Base-by-base conservation (phyloP, 2,888 invertebrate species). In the Furcula furcula region DNA sequence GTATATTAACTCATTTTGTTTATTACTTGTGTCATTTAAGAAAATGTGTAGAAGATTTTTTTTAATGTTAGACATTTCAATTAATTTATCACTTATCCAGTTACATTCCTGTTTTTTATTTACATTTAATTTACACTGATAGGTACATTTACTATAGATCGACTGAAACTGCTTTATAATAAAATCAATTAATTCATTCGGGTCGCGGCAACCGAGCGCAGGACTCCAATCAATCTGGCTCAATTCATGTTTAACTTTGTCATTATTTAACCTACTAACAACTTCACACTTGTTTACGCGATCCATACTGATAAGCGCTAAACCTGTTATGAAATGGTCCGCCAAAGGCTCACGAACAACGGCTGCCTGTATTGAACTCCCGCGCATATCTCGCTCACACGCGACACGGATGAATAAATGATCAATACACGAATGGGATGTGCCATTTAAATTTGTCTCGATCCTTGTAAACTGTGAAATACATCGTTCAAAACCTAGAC, bases 391-490 rank as follows among this genome's bases (percentile, higher is more conserved):
- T 9, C n/a, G 9, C 18, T 16, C 16, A 6, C 16, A 16, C 16
- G 16, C 16, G 16, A 4, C 16, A 16, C 16, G 16, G 6, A 28
- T 10, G 11, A 28, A 28, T 28, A 28, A 9, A n/a, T 28, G 28
- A 9, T 28, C 28, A 4, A 28, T 28, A 9, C 28, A 28, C 5
- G 16, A 10, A 3, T 18, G 15, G 6, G 28, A 9, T 18, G 16
- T 18, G 7, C 7, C 4, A 10, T 28, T 18, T 2, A 7, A 11
- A 2, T 15, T 16, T 6, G n/a, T n/a, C 9, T 26, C 32, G 7
- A 32, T 26, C 19, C 32, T 32, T 7, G 32, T 32, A 20, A 26
- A 25, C 9, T 32, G 26, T 14, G 26, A 19, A n/a, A 32, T 32
- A 9, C 32, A 32, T 15, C 26, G 12, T 26, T 32, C 32, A 19